Base-by-base conservation (phyloP, 2,888 invertebrate species). In the Teinopalpus imperialis region DNA sequence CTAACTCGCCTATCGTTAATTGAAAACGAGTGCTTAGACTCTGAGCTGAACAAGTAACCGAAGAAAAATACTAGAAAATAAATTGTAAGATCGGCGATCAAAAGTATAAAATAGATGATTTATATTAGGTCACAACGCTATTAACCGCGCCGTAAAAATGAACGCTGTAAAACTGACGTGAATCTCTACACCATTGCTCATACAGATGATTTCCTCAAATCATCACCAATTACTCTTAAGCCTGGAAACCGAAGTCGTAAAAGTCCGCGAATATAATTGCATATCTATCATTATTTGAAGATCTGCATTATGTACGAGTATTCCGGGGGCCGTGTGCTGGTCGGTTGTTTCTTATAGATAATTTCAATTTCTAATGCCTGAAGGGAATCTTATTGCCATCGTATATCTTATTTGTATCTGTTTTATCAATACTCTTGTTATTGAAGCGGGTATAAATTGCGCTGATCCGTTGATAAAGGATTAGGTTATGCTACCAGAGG, bases 351-450 rank as follows among this genome's bases (percentile, higher is more conserved):
- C 21, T 10, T 1, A 20, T 12, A 6, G 10, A 32, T 7, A 10
- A 7, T 27, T 30, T 20, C 8, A 2, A 18, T 26, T 8, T n/a
- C 1, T 14, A 12, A 10, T 10, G 6, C 13, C 13, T 27, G 14
- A 35, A 12, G 12, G 18, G 18, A 34, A 43, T 21, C 27, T 27
- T 35, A 29, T 34, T 21, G 14, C 10, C 21, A 27, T 29, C 20
- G 21, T n/a, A 29, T n/a, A 39, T 13, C 39, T 29, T n/a, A 9
- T 29, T 20, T 21, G 20, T 39, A 43, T 29, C 43, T 29, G 12
- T 9, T 29, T 29, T 10, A 24, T 30, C 39, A 21, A 30, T 14
- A 29, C 13, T 7, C 4, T 43, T 34, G 42, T 42, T 29, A 35
- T 14, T 14, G 14, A 7, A 42, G 20, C 18, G 42, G 14, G 12